Base-by-base conservation (phyloP, 2,888 invertebrate genomes). In the Muschampia staudingeri region DNA sequence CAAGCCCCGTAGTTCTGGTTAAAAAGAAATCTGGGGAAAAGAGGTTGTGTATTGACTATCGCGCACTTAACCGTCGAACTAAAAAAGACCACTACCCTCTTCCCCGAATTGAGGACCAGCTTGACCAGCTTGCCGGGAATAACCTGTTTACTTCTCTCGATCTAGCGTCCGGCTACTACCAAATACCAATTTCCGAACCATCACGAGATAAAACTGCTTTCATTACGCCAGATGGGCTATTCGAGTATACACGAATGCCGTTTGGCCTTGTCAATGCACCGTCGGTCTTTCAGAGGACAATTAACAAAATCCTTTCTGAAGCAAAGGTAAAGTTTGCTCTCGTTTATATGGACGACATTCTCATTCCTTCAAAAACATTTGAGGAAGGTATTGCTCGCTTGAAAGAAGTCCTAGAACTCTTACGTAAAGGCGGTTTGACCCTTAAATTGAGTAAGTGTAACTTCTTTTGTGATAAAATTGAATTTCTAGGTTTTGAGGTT, bases 261-360 rank as follows among this genome's bases (percentile, higher is more conserved):
- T 56, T 56, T 25, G 56, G 56, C 11, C 56, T 56, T 25, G 56
- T 56, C 0, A 56, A 56, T 11, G 56, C 56, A 4, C 56, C 56
- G 11, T 56, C 56, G 2, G 56, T 56, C 25, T 56, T 56, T 56
- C 56, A 56, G 4, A 56, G 56, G 19, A 56, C 56, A 25, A 56
- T 56, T 11, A 56, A 56, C 25, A 56, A 56, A 25, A 56, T 56
- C 25, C 56, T 56, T 11, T 25, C 25, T 3, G 56, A 56, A 25
- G 56, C 56, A 11, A 56, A 56, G 11, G 19, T 56, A 25, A 56
- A 56, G n/a, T 56, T 25, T 25, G 56, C 56, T 3, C 25, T 56
- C 56, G 56, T 56, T 11, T 56, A 56, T 11, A 56, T 56, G 56
- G 56, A 56, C 56, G 56, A 56, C 56, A 56, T 56, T 25, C 56